A percentile compares a stretch with the other conserved stretches of the same genome.
phyloP scores from a whole-genome alignment of 2,113 vertebrate species.

The Martes martes region DNA sequence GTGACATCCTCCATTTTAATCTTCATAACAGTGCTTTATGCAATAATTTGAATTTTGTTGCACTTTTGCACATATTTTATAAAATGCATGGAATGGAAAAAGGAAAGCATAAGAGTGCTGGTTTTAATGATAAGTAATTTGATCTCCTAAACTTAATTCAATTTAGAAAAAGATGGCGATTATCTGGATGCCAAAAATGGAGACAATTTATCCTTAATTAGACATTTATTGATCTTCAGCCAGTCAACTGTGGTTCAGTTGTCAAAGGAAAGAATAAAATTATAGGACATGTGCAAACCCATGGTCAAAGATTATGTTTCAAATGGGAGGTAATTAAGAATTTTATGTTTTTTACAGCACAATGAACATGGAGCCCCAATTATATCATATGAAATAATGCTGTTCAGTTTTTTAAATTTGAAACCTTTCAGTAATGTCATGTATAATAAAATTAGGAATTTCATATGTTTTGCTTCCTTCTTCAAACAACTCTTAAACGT shows the following conservation, averaged over 20 bases:
- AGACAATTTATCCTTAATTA: constrained; percentile 17
- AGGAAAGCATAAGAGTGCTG: constrained; percentile 8
- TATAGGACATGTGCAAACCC: not conserved
- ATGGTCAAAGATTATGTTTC: constrained; percentile 15
- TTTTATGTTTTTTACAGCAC: not conserved
- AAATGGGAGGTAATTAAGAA: not conserved
- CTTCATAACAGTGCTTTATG: not conserved
- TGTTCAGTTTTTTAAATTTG: not conserved
- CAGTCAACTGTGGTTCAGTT: not conserved
- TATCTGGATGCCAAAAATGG: not conserved
- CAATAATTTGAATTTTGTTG: constrained; percentile 40
- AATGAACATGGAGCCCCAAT: not conserved
- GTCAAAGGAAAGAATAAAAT: constrained; percentile 12
- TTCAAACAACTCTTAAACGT: not conserved
- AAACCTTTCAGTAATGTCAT: not conserved
- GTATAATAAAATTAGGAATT: not conserved
- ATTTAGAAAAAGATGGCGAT: constrained; percentile 51
- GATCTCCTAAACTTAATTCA: constrained; percentile 39
- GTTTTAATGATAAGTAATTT: constrained; percentile 46
- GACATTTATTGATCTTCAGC: constrained; percentile 32
- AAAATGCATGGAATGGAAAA: constrained; percentile 26
- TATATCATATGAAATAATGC: not conserved
- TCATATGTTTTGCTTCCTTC: not conserved
- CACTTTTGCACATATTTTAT: constrained; percentile 10
- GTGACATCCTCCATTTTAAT: not conserved